These are phyloP conservation scores for Plebejus argus DNA, from an alignment of 2,888 invertebrate species.

Conservation along the genomic window DNA sequence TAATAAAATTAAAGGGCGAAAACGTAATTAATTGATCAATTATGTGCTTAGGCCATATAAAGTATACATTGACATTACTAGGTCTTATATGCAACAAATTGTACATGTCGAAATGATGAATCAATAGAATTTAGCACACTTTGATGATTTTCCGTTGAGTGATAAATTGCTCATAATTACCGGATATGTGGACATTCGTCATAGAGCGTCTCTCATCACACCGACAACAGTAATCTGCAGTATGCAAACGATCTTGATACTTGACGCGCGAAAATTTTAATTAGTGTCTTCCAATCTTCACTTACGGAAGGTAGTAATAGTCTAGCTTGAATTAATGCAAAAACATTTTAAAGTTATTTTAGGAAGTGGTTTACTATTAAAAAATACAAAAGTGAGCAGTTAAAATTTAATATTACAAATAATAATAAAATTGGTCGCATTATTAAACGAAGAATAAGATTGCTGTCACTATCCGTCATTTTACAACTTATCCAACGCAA, in stretches of 20 bases:
- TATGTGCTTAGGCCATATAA: constrained; percentile 12
- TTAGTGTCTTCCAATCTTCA: background rate
- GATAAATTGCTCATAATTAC: constrained; percentile 32
- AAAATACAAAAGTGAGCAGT: background rate
- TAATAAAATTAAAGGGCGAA: background rate
- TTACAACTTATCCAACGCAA: too few relatives aligned
- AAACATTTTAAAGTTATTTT: background rate
- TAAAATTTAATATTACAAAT: too few relatives aligned
- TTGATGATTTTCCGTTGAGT: constrained; percentile 30
- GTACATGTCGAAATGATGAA: constrained; percentile 28
- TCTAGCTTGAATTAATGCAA: background rate
- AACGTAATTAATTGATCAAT: constrained; percentile 9
- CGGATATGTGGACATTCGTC: constrained; percentile 33
- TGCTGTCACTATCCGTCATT: too few relatives aligned
- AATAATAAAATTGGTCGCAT: too few relatives aligned
- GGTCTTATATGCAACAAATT: constrained; percentile 13
- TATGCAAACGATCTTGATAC: constrained; percentile 30
- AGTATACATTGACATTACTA: background rate
- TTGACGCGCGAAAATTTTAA: background rate
- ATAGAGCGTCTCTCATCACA: constrained; percentile 30
- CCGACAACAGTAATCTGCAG: background rate
- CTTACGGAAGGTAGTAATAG: background rate
- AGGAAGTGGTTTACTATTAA: background rate
- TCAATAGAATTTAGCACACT: constrained; percentile 30
- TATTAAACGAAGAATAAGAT: too few relatives aligned